Conservation (phyloP, 1,140 invertebrate species). For the Solenopsis fugax region DNA sequence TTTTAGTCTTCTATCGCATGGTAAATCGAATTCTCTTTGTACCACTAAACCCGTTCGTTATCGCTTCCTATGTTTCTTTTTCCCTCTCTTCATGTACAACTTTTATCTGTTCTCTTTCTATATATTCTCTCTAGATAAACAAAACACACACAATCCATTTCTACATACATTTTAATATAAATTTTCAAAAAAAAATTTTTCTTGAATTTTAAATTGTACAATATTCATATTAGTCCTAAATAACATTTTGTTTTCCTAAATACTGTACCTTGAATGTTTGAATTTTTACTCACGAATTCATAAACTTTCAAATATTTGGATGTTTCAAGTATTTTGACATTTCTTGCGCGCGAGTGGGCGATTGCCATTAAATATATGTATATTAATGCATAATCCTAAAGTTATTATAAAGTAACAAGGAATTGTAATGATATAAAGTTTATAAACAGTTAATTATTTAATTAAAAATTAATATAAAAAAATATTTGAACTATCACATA, state of each 20-base stretch:
- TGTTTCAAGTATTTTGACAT: background rate
- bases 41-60: constrained; percentile 25
- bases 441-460: background rate
- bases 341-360: too few species aligned
- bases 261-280: background rate
- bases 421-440: background rate
- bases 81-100: background rate
- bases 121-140: background rate
- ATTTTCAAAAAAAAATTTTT: background rate
- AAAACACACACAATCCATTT: constrained; percentile 26
- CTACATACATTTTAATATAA: background rate
- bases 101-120: background rate
- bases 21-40: constrained; percentile 39
- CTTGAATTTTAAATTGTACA: background rate
- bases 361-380: background rate
- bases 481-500: background rate
- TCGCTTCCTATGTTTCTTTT: constrained; percentile 10
- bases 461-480: background rate
- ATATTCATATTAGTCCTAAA: background rate
- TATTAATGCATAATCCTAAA: background rate
- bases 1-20: constrained; percentile 1
- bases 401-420: background rate
- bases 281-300: background rate
- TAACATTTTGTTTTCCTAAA: background rate
- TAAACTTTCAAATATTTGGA: background rate